Evolutionary conservation across 1,140 invertebrate genomes (phyloP).

Genomic region (Lucilia cuprina): DNA sequence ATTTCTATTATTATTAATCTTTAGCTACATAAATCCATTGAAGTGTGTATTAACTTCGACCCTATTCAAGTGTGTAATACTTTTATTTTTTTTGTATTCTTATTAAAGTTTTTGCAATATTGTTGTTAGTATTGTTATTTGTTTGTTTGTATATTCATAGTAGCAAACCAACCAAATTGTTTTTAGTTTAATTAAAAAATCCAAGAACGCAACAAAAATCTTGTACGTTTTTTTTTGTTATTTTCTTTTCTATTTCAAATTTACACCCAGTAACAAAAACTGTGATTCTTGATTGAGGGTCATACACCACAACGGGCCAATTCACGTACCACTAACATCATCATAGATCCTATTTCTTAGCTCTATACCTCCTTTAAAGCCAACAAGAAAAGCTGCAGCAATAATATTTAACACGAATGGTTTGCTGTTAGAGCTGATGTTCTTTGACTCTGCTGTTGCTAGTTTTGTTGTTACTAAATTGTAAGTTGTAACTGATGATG

Average conservation of each 20-base stretch:
- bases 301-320: not conserved
- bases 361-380: not conserved
- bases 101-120: no score
- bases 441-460: not conserved
- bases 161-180: not conserved
- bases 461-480: not conserved
- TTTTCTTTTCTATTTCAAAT: not conserved
- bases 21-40: no score
- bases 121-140: no score
- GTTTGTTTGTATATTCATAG: not conserved
- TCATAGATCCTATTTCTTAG: not conserved
- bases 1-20: no score
- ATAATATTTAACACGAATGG: not conserved
- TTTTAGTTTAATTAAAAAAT: slow-evolving; percentile 1
- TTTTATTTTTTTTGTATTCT: no score
- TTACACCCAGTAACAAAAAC: not conserved
- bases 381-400: not conserved
- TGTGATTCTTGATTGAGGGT: not conserved
- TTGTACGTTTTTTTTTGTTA: not conserved
- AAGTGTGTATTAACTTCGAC: no score
- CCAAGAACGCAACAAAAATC: not conserved
- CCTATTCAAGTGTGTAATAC: no score
- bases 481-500: slow-evolving; percentile 7
- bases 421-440: not conserved
- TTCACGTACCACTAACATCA: not conserved